phyloP scores from a whole-genome alignment of 2,797 vertebrate species.

The Rhinatrema bivittatum region DNA sequence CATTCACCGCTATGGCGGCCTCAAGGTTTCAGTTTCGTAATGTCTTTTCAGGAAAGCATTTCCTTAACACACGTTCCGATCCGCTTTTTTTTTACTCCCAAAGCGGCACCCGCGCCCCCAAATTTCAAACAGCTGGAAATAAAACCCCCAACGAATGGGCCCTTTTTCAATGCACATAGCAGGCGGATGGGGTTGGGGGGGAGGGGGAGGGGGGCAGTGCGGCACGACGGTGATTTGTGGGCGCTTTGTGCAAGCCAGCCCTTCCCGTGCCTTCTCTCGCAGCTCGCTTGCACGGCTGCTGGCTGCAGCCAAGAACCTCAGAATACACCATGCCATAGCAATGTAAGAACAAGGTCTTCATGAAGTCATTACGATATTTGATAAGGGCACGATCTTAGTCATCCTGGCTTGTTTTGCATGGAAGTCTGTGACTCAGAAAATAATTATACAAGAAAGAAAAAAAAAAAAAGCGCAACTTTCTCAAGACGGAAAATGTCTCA shows the following conservation, averaged over 20 bases:
- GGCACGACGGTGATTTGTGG: fast-evolving
- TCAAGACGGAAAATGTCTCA: constrained; percentile 32
- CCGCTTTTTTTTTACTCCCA: constrained; percentile 38
- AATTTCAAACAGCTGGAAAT: too few relatives aligned
- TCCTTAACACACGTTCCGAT: constrained; percentile 46
- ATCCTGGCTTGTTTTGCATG: constrained; percentile 64
- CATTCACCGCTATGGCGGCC: constrained; percentile 38
- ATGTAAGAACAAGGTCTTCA: constrained; percentile 43
- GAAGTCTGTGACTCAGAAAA: constrained; percentile 75
- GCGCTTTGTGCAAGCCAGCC: fast-evolving
- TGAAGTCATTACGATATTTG: constrained; percentile 56
- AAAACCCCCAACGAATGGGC: too few relatives aligned
- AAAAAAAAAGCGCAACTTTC: too few relatives aligned
- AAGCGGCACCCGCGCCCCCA: constrained; percentile 12
- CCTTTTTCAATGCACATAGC: background rate
- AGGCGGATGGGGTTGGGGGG: background rate
- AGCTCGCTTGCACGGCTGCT: constrained; percentile 8
- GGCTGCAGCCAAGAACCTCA: constrained; percentile 16
- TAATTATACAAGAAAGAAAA: too few relatives aligned
- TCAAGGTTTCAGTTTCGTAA: constrained; percentile 65
- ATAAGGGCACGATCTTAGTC: constrained; percentile 72
- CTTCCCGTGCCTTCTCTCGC: fast-evolving
- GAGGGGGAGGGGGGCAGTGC: too few relatives aligned
- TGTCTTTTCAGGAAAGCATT: constrained; percentile 69
- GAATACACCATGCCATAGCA: constrained; percentile 2